phyloP scores from a whole-genome alignment of 1,140 invertebrate species.

The Cherax quadricarinatus region DNA sequence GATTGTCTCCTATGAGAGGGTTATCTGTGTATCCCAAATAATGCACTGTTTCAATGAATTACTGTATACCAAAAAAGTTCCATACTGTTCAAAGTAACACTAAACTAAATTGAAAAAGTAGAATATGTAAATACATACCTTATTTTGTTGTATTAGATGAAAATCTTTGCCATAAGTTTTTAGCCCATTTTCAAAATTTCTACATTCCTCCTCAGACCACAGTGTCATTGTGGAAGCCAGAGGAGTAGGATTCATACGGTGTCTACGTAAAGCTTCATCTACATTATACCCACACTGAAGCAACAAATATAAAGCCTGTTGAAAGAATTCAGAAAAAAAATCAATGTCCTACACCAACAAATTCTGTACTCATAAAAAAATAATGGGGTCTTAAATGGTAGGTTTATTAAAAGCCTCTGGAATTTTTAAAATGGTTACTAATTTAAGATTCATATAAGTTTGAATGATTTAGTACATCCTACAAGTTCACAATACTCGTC shows the following conservation, averaged over 20 bases:
- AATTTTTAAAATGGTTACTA: too few relatives aligned
- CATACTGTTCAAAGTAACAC: neutral
- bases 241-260: conserved; percentile 88
- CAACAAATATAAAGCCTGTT: conserved; percentile 90
- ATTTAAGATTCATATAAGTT: too few relatives aligned
- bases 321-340: neutral
- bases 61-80: too few relatives aligned
- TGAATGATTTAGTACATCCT: too few relatives aligned
- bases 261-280: conserved; percentile 90
- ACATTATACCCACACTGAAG: conserved; percentile 96
- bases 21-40: too few relatives aligned
- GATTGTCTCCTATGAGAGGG: too few relatives aligned
- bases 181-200: conserved; percentile 96
- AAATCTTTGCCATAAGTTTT: conserved; percentile 97
- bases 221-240: conserved; percentile 86
- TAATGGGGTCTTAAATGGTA: neutral
- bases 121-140: conserved; percentile 80
- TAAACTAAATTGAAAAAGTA: neutral
- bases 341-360: too few relatives aligned
- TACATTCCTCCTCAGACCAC: conserved; percentile 98
- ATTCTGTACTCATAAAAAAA: conserved; percentile 40
- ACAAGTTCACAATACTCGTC: too few relatives aligned
- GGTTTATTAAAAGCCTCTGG: neutral
- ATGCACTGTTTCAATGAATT: too few relatives aligned
- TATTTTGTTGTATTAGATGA: conserved; percentile 94